Percentiles rank a stretch among this genome's conserved stretches.
Evolutionary conservation across 2,113 vertebrate species (phyloP).

Genomic region (Triplophysa dalaica): DNA sequence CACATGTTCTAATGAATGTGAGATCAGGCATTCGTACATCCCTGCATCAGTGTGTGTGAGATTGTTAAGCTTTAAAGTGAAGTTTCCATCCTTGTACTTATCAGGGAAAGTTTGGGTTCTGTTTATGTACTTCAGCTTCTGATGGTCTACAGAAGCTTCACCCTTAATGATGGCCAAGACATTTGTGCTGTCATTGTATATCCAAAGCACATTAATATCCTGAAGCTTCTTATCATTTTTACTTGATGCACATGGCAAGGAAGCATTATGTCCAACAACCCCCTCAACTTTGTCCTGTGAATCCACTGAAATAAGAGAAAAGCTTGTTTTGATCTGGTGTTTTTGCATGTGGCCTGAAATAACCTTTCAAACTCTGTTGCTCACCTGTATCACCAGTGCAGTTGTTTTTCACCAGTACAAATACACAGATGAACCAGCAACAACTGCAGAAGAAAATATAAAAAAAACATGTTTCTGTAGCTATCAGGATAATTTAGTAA

Average conservation of each 20-base stretch:
- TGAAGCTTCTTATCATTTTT: background rate
- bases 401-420: background rate
- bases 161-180: background rate
- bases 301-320: background rate
- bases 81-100: background rate
- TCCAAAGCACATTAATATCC: background rate
- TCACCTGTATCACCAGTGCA: background rate
- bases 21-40: background rate
- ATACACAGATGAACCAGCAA: too few relatives aligned
- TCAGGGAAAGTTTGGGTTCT: background rate
- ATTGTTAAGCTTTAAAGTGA: background rate
- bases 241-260: background rate
- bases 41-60: background rate
- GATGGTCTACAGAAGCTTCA: accelerated
- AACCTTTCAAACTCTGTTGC: background rate
- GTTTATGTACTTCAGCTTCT: background rate
- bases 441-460: too few relatives aligned
- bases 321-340: too few relatives aligned
- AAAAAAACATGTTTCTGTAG: too few relatives aligned
- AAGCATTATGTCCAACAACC: background rate
- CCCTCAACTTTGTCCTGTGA: background rate
- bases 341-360: too few relatives aligned
- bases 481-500: too few relatives aligned
- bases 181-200: background rate
- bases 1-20: accelerated